Evolutionary conservation across 1,140 invertebrate species (phyloP), one percentile per base, ranked within the genome.

Genomic region (Harpegnathos saltator): DNA sequence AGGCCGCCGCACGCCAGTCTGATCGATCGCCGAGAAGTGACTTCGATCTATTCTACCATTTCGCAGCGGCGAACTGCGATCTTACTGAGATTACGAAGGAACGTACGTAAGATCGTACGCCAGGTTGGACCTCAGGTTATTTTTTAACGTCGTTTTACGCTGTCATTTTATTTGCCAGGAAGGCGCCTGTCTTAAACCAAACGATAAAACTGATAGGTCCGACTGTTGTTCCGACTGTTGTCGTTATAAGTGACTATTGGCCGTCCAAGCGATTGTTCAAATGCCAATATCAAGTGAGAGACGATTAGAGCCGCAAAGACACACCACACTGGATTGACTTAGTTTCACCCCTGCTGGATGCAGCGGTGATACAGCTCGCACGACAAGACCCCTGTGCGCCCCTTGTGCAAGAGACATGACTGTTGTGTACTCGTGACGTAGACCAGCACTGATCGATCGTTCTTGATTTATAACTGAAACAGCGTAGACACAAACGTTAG

Each of bases 11-110:
- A 38, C 71, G 63, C 58, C 68, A 82, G 33, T 22, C 71, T 50
- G 69, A 82, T 75, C 83, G 65, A 82, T 75, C 63, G 69, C 9
- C 22, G 65, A 62, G 62, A 56, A 68, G 84, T 75, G 56, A 72
- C 22, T 52, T 29, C 50, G 65, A 80, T 80, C 75, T 58, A 80
- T 80, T 38, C 73, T 33, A 26, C 44, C n/a, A 44, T 50, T 56
- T 44, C 38, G 38, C 59, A 38, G 72, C 38, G 72, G 17, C 74
- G 29, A 38, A 56, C n/a, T 12, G 17, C 9, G 48, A 38, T 52
- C 38, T 62, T 14, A 19, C 58, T 44, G 59, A n/a, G n/a, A 75
- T 75, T 75, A 50, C 44, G 72, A 59, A 5, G 17, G 38, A n/a
- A 61, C 7, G 38, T 44, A 61, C 7, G 38, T 44, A 44, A 44